Conservation (phyloP, 1,140 invertebrate species). For the Nasonia vitripennis region DNA sequence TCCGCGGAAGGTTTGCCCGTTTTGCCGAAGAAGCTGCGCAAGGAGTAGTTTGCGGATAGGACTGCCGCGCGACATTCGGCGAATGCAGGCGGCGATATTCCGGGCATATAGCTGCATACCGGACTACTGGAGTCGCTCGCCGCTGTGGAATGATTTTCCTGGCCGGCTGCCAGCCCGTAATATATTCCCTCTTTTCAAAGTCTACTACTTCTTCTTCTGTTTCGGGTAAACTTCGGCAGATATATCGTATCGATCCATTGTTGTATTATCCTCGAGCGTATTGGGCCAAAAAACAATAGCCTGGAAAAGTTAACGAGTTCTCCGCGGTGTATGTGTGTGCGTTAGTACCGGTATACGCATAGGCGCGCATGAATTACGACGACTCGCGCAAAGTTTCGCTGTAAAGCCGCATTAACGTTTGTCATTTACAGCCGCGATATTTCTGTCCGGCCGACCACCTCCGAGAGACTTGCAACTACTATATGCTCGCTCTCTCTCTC, state of each 20-base stretch:
- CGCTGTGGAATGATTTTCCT: conserved; percentile 59
- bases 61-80: conserved; percentile 38
- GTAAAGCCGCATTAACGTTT: conserved; percentile 51
- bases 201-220: background rate
- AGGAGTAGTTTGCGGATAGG: background rate
- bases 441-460: conserved; percentile 46
- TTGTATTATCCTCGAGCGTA: background rate
- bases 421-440: conserved; percentile 49
- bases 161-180: conserved; percentile 61
- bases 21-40: background rate
- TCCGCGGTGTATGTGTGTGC: background rate
- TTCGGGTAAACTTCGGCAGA: background rate
- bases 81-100: conserved; percentile 49
- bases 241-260: background rate
- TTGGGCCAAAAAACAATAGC: conserved; percentile 13
- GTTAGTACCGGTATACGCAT: no score
- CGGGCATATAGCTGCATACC: conserved; percentile 42
- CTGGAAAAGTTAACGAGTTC: conserved; percentile 35
- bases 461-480: conserved; percentile 4
- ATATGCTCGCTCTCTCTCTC: no score
- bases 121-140: conserved; percentile 42
- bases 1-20: background rate
- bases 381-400: conserved; percentile 39
- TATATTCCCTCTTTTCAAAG: conserved; percentile 64
- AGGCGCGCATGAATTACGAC: conserved; percentile 33